Evolutionary conservation across 64 coral and sea anemone genomes (phyloP).

Genomic region (Montipora efflorescens): DNA sequence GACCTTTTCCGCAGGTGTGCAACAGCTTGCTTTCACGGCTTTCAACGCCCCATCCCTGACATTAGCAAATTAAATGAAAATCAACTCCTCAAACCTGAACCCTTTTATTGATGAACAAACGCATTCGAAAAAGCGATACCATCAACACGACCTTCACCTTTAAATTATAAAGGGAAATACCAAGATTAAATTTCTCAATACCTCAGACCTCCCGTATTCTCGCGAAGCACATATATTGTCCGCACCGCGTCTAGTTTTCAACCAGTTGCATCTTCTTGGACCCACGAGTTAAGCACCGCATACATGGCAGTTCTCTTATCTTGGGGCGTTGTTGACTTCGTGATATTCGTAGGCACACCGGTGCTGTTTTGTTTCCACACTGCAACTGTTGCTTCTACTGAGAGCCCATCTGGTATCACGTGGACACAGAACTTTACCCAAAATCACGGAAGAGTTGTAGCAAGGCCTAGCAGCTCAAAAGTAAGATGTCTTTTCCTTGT

Average conservation of each 20-base stretch:
- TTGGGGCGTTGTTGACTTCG: background rate
- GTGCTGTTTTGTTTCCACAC: slow-evolving; percentile 19
- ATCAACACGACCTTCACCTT: slow-evolving; percentile 43
- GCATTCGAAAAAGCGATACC: slow-evolving; percentile 3
- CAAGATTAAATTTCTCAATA: slow-evolving; percentile 43
- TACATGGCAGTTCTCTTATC: background rate
- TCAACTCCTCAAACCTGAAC: background rate
- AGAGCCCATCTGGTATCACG: background rate
- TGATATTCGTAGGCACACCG: background rate
- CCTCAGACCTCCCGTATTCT: slow-evolving; percentile 11
- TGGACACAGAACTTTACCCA: background rate
- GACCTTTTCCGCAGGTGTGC: background rate
- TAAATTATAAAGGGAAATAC: slow-evolving; percentile 23
- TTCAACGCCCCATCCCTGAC: slow-evolving; percentile 16
- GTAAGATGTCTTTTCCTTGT: slow-evolving; percentile 5
- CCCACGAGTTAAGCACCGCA: background rate
- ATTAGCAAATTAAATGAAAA: slow-evolving; percentile 9
- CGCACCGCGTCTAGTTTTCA: background rate
- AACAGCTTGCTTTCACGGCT: background rate
- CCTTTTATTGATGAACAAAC: background rate
- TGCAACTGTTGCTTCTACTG: background rate
- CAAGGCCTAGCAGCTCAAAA: background rate
- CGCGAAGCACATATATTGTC: slow-evolving; percentile 8
- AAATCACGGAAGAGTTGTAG: background rate
- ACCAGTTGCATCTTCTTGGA: background rate